phyloP scores from a whole-genome alignment of 2,888 invertebrate genomes.

The Sinodicranocentrus sp. region DNA sequence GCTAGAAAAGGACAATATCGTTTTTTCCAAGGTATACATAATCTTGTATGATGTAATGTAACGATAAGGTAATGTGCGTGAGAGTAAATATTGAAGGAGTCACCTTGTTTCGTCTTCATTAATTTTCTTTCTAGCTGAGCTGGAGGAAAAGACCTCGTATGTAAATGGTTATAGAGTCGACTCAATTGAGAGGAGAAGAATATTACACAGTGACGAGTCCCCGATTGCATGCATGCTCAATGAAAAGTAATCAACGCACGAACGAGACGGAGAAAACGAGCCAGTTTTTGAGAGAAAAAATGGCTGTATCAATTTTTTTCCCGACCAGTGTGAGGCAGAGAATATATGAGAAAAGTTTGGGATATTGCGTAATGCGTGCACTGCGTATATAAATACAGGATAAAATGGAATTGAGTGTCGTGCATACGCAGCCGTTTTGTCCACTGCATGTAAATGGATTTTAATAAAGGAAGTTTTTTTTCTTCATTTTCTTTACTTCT shows the following conservation, averaged over 20 bases:
- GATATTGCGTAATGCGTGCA: conserved; percentile 30
- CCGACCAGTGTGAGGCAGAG: too few species aligned
- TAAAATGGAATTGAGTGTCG: conserved; percentile 8
- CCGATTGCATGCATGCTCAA: conserved; percentile 34
- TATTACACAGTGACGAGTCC: not conserved
- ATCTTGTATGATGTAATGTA: conserved; percentile 1
- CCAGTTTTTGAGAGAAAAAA: not conserved
- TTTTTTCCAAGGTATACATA: not conserved
- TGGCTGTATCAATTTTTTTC: not conserved
- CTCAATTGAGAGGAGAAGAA: conserved; percentile 1
- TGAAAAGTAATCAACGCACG: not conserved
- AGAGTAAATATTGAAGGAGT: conserved; percentile 38
- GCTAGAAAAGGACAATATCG: conserved; percentile 29
- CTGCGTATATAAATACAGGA: not conserved
- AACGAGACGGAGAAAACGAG: too few species aligned
- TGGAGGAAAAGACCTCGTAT: conserved; percentile 31
- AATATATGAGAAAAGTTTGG: too few species aligned
- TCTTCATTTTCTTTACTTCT: conserved; percentile 11
- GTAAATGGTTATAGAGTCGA: not conserved
- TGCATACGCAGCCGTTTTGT: conserved; percentile 23
- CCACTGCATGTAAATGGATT: conserved; percentile 31
- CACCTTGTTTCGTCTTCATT: conserved; percentile 62
- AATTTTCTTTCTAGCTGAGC: conserved; percentile 41
- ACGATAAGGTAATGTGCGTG: conserved; percentile 40
- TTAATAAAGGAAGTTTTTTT: conserved; percentile 17